phyloP scores from a whole-genome alignment of 1,140 invertebrate species.

The Drosophila baimaii region DNA sequence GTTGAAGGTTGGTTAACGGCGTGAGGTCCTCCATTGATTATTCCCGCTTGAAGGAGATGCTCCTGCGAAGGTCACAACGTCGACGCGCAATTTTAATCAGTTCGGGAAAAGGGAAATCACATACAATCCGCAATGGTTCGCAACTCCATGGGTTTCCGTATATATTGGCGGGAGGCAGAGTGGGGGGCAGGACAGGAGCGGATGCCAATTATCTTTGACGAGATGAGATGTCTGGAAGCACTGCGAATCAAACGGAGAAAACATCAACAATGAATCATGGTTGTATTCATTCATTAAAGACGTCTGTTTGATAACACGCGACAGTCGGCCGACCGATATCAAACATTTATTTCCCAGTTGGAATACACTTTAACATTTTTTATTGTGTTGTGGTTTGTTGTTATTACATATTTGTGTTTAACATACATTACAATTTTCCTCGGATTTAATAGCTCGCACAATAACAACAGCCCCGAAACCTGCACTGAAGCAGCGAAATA shows the following conservation, averaged over 20 bases:
- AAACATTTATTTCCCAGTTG: background rate
- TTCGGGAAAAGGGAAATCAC: conserved; percentile 33
- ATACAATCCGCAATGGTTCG: background rate
- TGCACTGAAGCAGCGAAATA: conserved; percentile 21
- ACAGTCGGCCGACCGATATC: background rate
- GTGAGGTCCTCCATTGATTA: conserved; percentile 83
- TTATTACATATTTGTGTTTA: conserved; percentile 1
- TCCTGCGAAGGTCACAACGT: conserved; percentile 59
- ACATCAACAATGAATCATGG: conserved; percentile 47
- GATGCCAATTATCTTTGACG: conserved; percentile 41
- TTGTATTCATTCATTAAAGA: conserved; percentile 25
- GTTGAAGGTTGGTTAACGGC: conserved; percentile 78
- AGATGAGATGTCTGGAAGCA: conserved; percentile 21
- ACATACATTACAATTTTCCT: conserved; percentile 19
- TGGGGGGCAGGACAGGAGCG: conserved; percentile 3
- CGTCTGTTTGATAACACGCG: conserved; percentile 20
- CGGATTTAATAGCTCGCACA: conserved; percentile 8
- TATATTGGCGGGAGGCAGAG: background rate
- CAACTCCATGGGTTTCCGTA: conserved; percentile 13
- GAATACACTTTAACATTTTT: conserved; percentile 4
- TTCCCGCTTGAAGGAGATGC: conserved; percentile 40
- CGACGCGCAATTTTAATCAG: conserved; percentile 27
- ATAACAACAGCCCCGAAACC: conserved; percentile 31
- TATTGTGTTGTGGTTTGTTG: background rate
- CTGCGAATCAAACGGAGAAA: conserved; percentile 33